A percentile compares a stretch with the other conserved stretches of the same genome.
These are phyloP conservation scores for Odontomachus brunneus DNA, from an alignment of 1,140 invertebrate genomes.

Conservation along the genomic window DNA sequence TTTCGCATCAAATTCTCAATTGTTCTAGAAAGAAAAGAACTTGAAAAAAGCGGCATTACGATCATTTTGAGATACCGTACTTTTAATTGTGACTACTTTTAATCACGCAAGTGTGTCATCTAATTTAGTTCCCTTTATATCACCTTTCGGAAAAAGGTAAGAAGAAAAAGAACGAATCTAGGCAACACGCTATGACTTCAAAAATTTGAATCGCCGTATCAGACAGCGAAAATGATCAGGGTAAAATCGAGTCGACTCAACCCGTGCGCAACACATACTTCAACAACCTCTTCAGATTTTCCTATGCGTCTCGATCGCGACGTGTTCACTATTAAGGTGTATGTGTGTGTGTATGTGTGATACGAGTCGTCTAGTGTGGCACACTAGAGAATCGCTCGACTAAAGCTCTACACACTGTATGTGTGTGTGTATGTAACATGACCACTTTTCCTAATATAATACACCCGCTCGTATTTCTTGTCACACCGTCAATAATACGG, in stretches of 20 bases:
- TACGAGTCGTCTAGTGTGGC: slow-evolving; percentile 31
- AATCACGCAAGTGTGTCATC: too few relatives aligned
- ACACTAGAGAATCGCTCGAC: slow-evolving; percentile 30
- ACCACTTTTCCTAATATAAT: slow-evolving; percentile 43
- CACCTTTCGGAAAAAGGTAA: too few relatives aligned
- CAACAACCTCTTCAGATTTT: slow-evolving; percentile 17
- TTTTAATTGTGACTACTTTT: too few relatives aligned
- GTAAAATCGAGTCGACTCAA: not conserved
- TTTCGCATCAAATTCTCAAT: too few relatives aligned
- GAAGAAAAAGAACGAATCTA: too few relatives aligned
- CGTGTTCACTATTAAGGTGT: slow-evolving; percentile 53
- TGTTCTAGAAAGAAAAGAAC: too few relatives aligned
- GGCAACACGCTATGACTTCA: too few relatives aligned
- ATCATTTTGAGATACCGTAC: too few relatives aligned
- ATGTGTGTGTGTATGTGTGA: slow-evolving; percentile 55
- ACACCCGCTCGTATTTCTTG: slow-evolving; percentile 30
- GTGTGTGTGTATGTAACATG: too few relatives aligned
- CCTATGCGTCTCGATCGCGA: not conserved
- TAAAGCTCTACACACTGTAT: slow-evolving; percentile 12
- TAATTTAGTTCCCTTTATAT: too few relatives aligned
- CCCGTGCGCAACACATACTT: not conserved
- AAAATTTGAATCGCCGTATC: too few relatives aligned
- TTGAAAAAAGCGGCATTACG: too few relatives aligned
- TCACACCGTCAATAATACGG: not conserved
- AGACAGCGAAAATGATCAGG: slow-evolving; percentile 3